Base-by-base conservation (phyloP, 2,888 invertebrate genomes). In the Drosophila subsilvestris region DNA sequence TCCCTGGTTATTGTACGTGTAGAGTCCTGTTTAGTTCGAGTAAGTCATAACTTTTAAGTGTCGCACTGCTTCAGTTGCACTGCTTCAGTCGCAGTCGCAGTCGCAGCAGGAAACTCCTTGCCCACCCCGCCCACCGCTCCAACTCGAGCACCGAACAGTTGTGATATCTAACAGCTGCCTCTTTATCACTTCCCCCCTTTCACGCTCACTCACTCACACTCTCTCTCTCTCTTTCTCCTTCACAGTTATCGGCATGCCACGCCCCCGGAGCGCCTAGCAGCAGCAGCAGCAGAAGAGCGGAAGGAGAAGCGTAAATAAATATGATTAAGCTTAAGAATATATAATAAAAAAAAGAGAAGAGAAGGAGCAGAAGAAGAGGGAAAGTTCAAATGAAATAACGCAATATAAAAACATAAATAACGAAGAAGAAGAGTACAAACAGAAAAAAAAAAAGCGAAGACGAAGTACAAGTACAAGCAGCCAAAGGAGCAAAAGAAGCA, bases 311-410 rank as follows among this genome's bases (percentile, higher is more conserved):
- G 83, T 83, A 84, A 86, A 84, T 84, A 84, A 86, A 84, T 84
- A 86, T 84, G 83, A 84, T 84, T 83, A 86, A 84, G 86, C 83
- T 83, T 79, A 84, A 86, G 83, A 84, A 84, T 83, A 84, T 80
- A 86, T 84, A 84, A 86, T 74, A 56, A 71, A 58, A 12, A 29
- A 61, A 63, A 22, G 20, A 27, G 32, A 37, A 22, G 42, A 59
- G 32, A 37, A 27, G 17, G 18, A 75, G 68, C 42, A 17, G 53
- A 12, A 80, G 80, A 78, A 76, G 80, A 78, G 80, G 74, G 79
- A 72, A 78, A 85, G 84, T 84, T 81, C 84, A 84, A 84, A 84
- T 84, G 84, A 84, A 86, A 84, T 86, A 84, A 81, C 81, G 86
- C 81, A 84, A 86, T 84, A 84, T 76, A 70, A 74, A 69, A 84